Base-by-base conservation (phyloP, 2,888 invertebrate species). In the Venusia cambrica region DNA sequence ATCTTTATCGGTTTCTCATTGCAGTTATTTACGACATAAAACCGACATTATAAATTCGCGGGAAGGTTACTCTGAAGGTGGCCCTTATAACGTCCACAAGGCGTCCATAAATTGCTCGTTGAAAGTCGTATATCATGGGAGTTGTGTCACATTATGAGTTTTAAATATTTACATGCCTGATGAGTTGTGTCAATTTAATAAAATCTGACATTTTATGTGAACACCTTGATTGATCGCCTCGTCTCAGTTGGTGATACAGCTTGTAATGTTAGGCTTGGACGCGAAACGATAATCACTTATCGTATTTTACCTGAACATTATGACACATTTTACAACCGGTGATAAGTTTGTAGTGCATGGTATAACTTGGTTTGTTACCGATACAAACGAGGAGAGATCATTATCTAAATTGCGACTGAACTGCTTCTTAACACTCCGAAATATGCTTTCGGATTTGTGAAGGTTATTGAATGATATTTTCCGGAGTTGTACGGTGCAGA, bases 151-250 rank as follows among this genome's bases (percentile, higher is more conserved):
- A 54, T 54, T 38, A 48, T 39, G 45, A 34, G 43, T 21, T 41
- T 53, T 53, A 57, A 70, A 73, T 62, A 67, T 73, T 70, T 54
- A 44, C 41, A 38, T n/a, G 47, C 49, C n/a, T n/a, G 45, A 51
- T 54, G 48, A n/a, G n/a, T n/a, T 61, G 62, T 59, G 52, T 64
- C 65, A 79, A 80, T 76, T n/a, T 76, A 78, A 67, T 73, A 71
- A 76, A n/a, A 77, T 58, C 49, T 62, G 73, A 70, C 73, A 54
- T 59, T 57, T 68, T 72, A 60, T 73, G 62, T 72, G 71, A 67
- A 72, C 70, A 68, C 50, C 53, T 54, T 69, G 72, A 80, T 73
- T 55, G 80, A 80, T 77, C 50, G 60, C 62, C 42, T 54, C 65
- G 62, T 63, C 57, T 65, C 57, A 36, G 37, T 37, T 49, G 51